Evolutionary conservation across 1,140 invertebrate genomes (phyloP).

Genomic region (Tetranychus cinnabarinus): DNA sequence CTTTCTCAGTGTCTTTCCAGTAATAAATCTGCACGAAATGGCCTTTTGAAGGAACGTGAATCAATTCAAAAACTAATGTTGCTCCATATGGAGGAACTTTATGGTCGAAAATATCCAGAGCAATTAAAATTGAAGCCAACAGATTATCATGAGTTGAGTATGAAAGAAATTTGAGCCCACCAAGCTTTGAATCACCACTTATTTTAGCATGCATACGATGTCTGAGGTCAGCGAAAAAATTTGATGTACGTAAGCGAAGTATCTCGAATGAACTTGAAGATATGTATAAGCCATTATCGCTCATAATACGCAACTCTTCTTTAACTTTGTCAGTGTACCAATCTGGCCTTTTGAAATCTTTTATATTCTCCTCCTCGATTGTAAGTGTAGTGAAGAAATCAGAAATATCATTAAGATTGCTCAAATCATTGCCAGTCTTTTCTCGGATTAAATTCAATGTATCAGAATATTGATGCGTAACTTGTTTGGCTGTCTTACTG

Average conservation of each 20-base stretch:
- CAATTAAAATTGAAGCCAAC: constrained; percentile 6
- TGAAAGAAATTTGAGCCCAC: neutral
- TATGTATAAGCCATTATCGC: neutral
- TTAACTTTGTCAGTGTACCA: neutral
- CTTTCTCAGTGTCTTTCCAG: constrained; percentile 5
- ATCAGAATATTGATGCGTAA: neutral
- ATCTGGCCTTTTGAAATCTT: neutral
- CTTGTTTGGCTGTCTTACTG: neutral
- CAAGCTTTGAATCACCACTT: neutral
- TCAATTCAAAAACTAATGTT: constrained; percentile 5
- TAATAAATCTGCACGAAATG: constrained; percentile 1
- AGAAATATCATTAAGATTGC: neutral
- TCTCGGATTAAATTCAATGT: neutral
- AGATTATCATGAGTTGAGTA: constrained; percentile 6
- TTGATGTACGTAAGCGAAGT: neutral
- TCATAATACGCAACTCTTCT: neutral
- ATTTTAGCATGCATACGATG: neutral
- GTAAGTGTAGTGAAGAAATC: neutral
- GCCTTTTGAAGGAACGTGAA: neutral
- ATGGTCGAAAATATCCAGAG: constrained; percentile 1
- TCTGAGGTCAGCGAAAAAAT: neutral
- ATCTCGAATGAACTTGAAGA: neutral
- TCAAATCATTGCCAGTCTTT: neutral
- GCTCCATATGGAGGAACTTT: constrained; percentile 5
- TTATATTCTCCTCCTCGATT: neutral